These are phyloP conservation scores for Poecilia latipinna DNA, from an alignment of 2,113 vertebrate species.

Conservation along the genomic window DNA sequence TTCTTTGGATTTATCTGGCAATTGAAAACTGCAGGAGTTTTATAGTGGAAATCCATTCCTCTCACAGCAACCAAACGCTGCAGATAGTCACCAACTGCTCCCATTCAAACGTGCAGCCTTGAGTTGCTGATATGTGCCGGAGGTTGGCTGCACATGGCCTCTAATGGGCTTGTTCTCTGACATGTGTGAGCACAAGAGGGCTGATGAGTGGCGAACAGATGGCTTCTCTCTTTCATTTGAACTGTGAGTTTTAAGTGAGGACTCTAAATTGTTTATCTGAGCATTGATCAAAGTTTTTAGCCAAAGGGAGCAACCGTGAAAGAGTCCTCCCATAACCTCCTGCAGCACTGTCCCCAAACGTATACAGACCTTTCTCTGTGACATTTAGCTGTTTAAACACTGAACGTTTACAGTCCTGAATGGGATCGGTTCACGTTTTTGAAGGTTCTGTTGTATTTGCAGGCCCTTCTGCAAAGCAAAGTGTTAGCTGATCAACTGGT, in stretches of 20 bases:
- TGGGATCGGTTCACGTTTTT: too few relatives aligned
- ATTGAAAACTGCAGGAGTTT: background rate
- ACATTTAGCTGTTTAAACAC: too few relatives aligned
- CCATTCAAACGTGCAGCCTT: conserved; percentile 14
- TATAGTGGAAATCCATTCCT: rapidly evolving
- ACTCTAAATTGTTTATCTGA: conserved; percentile 46
- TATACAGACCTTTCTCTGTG: background rate
- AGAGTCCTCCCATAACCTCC: conserved; percentile 7
- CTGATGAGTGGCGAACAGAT: conserved; percentile 49
- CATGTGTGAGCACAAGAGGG: conserved; percentile 48
- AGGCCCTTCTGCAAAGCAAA: too few relatives aligned
- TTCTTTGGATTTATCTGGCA: background rate
- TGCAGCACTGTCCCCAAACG: background rate
- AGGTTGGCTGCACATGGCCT: conserved; percentile 22
- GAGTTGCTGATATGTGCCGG: conserved; percentile 15
- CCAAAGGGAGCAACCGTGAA: conserved; percentile 44
- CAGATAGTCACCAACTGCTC: conserved; percentile 22
- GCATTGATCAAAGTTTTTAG: conserved; percentile 50
- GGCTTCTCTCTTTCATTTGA: conserved; percentile 41
- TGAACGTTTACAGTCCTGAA: too few relatives aligned
- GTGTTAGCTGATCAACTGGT: background rate
- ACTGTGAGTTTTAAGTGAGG: conserved; percentile 51
- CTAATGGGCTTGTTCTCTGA: conserved; percentile 29
- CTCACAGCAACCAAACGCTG: background rate
- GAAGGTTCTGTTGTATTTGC: too few relatives aligned